These are phyloP conservation scores for Hecatera dysodea DNA, from an alignment of 2,888 invertebrate genomes.

Conservation along the genomic window DNA sequence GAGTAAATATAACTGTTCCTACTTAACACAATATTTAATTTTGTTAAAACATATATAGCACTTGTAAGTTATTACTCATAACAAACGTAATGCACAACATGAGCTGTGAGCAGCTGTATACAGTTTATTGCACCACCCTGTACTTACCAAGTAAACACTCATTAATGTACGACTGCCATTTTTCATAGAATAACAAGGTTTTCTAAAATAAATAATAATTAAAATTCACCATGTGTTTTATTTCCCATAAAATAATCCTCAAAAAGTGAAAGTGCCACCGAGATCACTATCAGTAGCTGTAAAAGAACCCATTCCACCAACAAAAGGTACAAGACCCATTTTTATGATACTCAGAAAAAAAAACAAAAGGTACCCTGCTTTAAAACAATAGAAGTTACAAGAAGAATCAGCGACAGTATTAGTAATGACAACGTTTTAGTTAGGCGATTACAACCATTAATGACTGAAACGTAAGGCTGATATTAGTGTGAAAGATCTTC, in stretches of 20 bases:
- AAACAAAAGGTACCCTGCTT: constrained; percentile 47
- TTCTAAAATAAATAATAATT: constrained; percentile 29
- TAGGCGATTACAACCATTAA: constrained; percentile 44
- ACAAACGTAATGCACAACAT: constrained; percentile 12
- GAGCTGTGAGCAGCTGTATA: constrained; percentile 34
- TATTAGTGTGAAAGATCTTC: constrained; percentile 20
- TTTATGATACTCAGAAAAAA: constrained; percentile 48
- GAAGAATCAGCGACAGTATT: constrained; percentile 23
- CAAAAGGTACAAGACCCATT: constrained; percentile 43
- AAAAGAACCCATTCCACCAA: constrained; percentile 43
- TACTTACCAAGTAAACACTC: constrained; percentile 24
- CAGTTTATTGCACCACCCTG: constrained; percentile 42
- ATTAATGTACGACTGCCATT: not conserved
- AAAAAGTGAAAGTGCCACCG: constrained; percentile 55
- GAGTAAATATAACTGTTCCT: not conserved
- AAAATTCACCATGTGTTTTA: constrained; percentile 53
- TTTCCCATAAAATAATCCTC: constrained; percentile 37
- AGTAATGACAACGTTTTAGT: not conserved
- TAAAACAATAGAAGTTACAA: constrained; percentile 58
- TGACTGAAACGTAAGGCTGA: not conserved
- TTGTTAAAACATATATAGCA: constrained; percentile 6
- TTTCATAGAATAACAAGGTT: constrained; percentile 6
- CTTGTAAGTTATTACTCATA: constrained; percentile 35
- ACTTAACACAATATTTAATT: constrained; percentile 13
- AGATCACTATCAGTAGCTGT: constrained; percentile 38